These are phyloP conservation scores for Anser brachyrhynchus DNA, from an alignment of 2,113 vertebrate genomes.

Conservation along the genomic window DNA sequence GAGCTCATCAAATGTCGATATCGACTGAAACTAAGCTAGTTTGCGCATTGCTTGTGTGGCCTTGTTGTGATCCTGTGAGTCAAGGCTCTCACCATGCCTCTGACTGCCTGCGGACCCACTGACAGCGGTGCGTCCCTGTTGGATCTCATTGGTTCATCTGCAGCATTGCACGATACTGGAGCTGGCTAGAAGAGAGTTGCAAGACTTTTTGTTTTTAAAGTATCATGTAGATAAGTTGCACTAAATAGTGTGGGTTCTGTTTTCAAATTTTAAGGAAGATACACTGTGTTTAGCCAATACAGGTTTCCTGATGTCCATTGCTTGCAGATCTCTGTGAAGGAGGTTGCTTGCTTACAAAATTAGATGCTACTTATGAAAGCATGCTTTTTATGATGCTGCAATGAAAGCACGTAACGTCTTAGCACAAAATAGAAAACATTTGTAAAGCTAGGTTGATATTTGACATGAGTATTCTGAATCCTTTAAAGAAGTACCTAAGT, in stretches of 20 bases:
- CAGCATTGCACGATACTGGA: neutral
- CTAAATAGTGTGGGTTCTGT: neutral
- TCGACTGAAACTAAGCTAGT: neutral
- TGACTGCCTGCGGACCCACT: accelerated
- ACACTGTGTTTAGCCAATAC: neutral
- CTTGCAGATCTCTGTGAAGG: neutral
- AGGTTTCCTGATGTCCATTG: neutral
- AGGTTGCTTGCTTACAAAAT: neutral
- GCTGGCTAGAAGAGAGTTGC: neutral
- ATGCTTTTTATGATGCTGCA: neutral
- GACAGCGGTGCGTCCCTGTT: neutral
- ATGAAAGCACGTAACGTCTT: neutral
- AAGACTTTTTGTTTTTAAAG: neutral
- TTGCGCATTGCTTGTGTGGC: accelerated
- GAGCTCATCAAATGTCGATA: neutral
- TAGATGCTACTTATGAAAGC: neutral
- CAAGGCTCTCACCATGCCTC: neutral
- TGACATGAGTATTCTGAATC: neutral
- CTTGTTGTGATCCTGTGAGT: neutral
- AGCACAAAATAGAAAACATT: neutral
- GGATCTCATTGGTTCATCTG: neutral
- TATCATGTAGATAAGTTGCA: neutral
- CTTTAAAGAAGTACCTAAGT: neutral
- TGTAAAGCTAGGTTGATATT: neutral
- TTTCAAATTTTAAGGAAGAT: neutral